These are phyloP conservation scores for Ashinkailepas kermadecensis DNA, from an alignment of 2,888 invertebrate genomes.

Conservation along the genomic window DNA sequence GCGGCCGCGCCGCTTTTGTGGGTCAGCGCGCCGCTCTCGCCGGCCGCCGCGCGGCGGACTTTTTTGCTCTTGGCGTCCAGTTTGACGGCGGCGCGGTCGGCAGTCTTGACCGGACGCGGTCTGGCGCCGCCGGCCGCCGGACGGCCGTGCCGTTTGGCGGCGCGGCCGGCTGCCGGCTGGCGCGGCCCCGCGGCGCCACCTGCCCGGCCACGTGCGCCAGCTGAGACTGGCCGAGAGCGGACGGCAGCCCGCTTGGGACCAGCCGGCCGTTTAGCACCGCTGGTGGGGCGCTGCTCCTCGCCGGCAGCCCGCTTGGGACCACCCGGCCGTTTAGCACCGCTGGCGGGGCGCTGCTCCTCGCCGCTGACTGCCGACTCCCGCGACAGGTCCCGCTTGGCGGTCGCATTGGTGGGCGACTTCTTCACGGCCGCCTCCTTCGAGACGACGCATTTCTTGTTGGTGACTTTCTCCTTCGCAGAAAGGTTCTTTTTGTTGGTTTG, in stretches of 20 bases:
- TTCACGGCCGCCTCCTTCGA: not conserved
- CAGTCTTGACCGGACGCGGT: not conserved
- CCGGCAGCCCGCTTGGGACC: not conserved
- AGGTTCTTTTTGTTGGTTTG: conserved; percentile 23
- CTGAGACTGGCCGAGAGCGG: too few species aligned
- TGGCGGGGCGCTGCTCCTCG: not conserved
- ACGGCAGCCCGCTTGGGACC: not conserved
- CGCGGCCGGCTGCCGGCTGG: not conserved
- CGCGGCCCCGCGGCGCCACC: not conserved
- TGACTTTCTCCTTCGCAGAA: not conserved
- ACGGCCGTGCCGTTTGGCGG: not conserved
- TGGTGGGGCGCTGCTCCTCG: not conserved
- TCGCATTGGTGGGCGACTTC: not conserved
- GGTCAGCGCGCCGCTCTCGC: conserved; percentile 18
- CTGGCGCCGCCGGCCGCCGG: not conserved
- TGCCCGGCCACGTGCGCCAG: conserved; percentile 2
- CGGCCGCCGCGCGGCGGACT: not conserved
- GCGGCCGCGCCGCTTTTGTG: conserved; percentile 2
- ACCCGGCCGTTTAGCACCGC: not conserved
- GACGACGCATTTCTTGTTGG: not conserved
- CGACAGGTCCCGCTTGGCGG: not conserved
- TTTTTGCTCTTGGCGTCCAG: conserved; percentile 8
- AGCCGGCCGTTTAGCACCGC: not conserved
- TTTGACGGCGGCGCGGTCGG: not conserved
- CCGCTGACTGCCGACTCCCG: not conserved